Evolutionary conservation across 2,113 vertebrate genomes (phyloP).

Genomic region (Phaethon lepturus): DNA sequence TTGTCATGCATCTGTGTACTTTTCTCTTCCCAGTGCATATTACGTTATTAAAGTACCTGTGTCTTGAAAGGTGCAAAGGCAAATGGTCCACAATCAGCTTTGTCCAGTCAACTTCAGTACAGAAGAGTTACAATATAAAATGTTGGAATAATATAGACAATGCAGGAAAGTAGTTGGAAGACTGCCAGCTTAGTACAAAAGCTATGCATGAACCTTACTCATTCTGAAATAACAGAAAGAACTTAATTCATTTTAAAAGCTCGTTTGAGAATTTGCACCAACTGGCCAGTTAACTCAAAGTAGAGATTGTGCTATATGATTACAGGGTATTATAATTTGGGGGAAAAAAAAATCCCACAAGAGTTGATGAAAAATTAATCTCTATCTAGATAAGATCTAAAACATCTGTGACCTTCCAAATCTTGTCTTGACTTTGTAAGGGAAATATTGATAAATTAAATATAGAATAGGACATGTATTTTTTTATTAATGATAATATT

Average conservation of each 20-base stretch:
- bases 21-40: not conserved
- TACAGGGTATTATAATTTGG: not conserved
- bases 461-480: not conserved
- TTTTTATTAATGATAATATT: not conserved
- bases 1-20: not conserved
- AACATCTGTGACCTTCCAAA: not conserved
- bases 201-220: not conserved
- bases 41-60: not conserved
- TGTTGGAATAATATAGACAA: not conserved
- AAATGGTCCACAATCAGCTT: not conserved
- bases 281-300: not conserved
- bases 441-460: conserved; percentile 18
- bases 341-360: not conserved
- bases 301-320: not conserved
- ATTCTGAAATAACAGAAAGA: not conserved
- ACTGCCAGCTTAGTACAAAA: not conserved
- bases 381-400: not conserved
- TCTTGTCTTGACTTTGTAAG: not conserved
- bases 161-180: not conserved
- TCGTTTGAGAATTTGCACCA: not conserved
- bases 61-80: not conserved
- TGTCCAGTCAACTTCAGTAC: not conserved
- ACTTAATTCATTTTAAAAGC: not conserved
- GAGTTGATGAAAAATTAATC: not conserved
- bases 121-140: not conserved